Conservation (phyloP, 2,888 invertebrate genomes). For the Trichogramma dendrolimi region DNA sequence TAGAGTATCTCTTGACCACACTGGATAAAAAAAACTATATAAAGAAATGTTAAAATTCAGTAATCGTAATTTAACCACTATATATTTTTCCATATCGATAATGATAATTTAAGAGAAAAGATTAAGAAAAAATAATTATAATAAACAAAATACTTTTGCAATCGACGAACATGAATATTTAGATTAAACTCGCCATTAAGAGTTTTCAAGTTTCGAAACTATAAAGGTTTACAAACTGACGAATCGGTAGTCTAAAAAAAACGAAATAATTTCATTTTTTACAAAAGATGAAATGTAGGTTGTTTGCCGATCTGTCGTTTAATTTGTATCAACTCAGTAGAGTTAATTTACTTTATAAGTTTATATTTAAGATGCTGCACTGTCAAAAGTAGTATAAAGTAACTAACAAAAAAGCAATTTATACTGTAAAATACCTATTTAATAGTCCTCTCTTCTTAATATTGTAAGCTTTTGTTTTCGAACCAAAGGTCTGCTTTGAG, state of each 20-base stretch:
- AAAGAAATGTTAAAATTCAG: conserved; percentile 28
- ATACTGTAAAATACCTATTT: conserved; percentile 31
- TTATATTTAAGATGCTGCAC: conserved; percentile 28
- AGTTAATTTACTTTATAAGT: conserved; percentile 30
- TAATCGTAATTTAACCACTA: conserved; percentile 30
- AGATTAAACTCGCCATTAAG: conserved; percentile 26
- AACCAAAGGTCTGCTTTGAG: conserved; percentile 28
- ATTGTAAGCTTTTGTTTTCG: conserved; percentile 28
- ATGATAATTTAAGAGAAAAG: conserved; percentile 28
- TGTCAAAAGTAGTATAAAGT: conserved; percentile 27
- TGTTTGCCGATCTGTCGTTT: conserved; percentile 27
- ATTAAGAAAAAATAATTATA: conserved; percentile 22
- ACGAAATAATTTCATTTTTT: background rate
- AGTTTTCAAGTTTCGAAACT: conserved; percentile 28
- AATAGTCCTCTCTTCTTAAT: conserved; percentile 31
- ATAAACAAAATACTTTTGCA: conserved; percentile 27
- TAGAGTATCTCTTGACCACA: conserved; percentile 28
- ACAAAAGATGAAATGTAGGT: conserved; percentile 25
- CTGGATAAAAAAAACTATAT: conserved; percentile 20
- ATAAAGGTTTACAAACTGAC: conserved; percentile 23
- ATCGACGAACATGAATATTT: conserved; percentile 26
- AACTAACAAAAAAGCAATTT: conserved; percentile 28
- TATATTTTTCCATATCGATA: conserved; percentile 33
- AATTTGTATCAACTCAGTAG: conserved; percentile 24
- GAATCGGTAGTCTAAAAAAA: conserved; percentile 23